Evolutionary conservation across 1,140 invertebrate species (phyloP), one percentile per base, ranked within the genome.

Genomic region (Mizuhopecten yessoensis): DNA sequence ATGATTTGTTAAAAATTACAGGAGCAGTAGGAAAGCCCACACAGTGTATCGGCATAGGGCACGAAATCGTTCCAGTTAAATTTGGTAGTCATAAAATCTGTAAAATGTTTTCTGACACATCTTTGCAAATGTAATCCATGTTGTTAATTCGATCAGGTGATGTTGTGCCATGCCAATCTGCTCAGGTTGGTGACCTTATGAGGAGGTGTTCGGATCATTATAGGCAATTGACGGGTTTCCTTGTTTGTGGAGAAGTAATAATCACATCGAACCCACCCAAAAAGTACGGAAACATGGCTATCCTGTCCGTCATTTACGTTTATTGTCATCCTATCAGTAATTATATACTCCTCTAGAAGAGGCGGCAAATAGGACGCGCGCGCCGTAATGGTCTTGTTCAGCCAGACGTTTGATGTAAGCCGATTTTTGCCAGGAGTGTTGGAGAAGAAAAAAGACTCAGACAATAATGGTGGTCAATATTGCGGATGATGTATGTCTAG

Each of bases 241-340:
- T 29, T 75, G 57, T 75, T 75, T 75, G 57, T 75, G 57, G 57
- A n/a, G 57, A 29, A n/a, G 0, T 75, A 75, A 75, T 75, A 75
- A 75, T 75, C 57, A 75, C 57, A 75, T 75, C 57, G 23, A 75
- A 75, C 57, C 57, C 57, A n/a, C 23, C 57, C 23, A 75, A 75
- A 75, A 75, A 75, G 57, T 75, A 75, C n/a, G 57, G 57, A 75
- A 75, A 75, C 57, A 75, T 75, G 57, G 57, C 57, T 75, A 75
- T 17, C 9, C 29, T 75, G 57, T 75, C 57, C 57, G 11, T 75
- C 57, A 75, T 75, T 75, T 75, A n/a, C 57, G n/a, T 29, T 75
- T 75, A 75, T 75, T 75, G 57, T 75, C 57, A 75, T 75, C 57
- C 23, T 11, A 75, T 75, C n/a, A 75, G 57, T 75, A 75, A 75